These are phyloP conservation scores for Steatornis caripensis DNA, from an alignment of 2,113 vertebrate genomes.

Conservation along the genomic window DNA sequence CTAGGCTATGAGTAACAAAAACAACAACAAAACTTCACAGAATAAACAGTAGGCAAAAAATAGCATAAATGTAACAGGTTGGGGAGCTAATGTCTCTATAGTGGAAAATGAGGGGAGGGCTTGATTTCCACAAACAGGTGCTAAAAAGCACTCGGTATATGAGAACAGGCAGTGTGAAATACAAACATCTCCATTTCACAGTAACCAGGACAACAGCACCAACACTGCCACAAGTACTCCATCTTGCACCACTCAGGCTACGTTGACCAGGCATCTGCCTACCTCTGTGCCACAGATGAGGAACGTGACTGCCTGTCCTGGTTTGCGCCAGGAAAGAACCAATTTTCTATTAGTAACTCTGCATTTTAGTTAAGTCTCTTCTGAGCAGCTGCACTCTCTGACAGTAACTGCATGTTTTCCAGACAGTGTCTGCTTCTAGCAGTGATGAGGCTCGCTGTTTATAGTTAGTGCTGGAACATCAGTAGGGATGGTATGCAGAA, in stretches of 20 bases:
- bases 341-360: too few species aligned
- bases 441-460: too few species aligned
- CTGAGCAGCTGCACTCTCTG: too few species aligned
- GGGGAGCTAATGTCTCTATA: not conserved
- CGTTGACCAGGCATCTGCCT: not conserved
- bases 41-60: not conserved
- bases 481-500: too few species aligned
- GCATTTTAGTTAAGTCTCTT: too few species aligned
- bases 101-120: not conserved
- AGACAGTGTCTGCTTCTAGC: too few species aligned
- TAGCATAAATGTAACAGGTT: not conserved
- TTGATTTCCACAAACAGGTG: not conserved
- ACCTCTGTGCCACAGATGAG: not conserved
- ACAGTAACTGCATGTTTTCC: too few species aligned
- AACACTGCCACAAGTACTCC: not conserved
- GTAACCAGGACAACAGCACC: not conserved
- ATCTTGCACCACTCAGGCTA: not conserved
- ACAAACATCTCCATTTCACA: not conserved
- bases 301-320: not conserved
- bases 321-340: too few species aligned
- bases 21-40: not conserved
- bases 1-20: not conserved
- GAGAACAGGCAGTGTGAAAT: not conserved
- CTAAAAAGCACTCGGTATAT: not conserved
- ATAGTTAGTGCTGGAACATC: too few species aligned